Evolutionary conservation across 2,113 vertebrate species (phyloP), one percentile per base, ranked within the genome.

Genomic region (Mola mola): DNA sequence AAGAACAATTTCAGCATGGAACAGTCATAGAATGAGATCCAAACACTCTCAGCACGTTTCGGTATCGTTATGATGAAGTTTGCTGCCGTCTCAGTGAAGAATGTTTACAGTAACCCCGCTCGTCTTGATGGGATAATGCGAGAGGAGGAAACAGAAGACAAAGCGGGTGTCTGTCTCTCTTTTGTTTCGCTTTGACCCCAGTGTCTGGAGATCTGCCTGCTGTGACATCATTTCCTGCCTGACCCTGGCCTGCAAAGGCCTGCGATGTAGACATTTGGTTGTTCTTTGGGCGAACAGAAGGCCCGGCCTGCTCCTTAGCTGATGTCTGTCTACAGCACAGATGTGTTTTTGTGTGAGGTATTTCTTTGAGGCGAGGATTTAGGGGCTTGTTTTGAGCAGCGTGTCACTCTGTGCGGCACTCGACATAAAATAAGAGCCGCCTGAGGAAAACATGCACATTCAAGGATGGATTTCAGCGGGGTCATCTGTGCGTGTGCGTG

Each of bases 181-280:
- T n/a, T n/a, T n/a, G n/a, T n/a, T n/a, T n/a, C n/a, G n/a, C n/a
- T n/a, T n/a, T n/a, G n/a, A n/a, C n/a, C n/a, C n/a, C 87, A 55
- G 42, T 5, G 69, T 90, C 78, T 88, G 63, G 59, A 70, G 66
- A 92, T 91, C 87, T 84, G 43, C 13, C 71, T 74, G 64, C 74
- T 63, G 56, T 90, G 84, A 90, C 83, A 79, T 88, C 64, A 89
- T 82, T 83, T 91, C 85, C 84, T 87, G 77, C 36, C 41, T 7
- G n/a, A 51, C 36, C 66, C 36, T 5, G 0, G 25, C 25, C 50
- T 71, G 72, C 81, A 44, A 13, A 51, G 73, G 8, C 22, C 52
- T 44, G 60, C 24, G 36, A 68, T 79, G 42, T 55, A 64, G 74
- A 70, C 33, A 8, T 67, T 71, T 42, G 43, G 28, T 53, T 61